Evolutionary conservation across 2,113 vertebrate genomes (phyloP), one percentile per base, ranked within the genome.

Genomic region (Noctilio leporinus): DNA sequence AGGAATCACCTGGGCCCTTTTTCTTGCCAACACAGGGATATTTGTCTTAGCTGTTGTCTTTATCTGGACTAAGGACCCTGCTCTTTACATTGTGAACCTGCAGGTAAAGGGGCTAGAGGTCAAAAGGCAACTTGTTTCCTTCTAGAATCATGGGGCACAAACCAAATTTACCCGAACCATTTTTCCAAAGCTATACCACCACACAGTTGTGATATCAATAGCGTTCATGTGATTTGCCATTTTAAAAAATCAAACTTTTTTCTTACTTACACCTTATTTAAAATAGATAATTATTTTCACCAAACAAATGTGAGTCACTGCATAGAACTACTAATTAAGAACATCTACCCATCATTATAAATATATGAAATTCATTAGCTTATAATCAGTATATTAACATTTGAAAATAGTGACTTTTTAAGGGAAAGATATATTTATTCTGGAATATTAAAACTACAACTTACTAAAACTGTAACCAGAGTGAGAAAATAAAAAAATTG

Each of bases 401-500:
- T 92, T 95, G 67, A 81, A 93, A 87, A 95, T 28, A 91, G 80
- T 65, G 17, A 35, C 91, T 38, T 89, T 91, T 75, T 75, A 53
- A 91, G 77, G 55, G 19, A 92, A 94, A 70, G 43, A 11, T 59
- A 53, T 78, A 55, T 90, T 94, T 85, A 59, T 96, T 76, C 64
- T 80, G 57, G 82, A 40, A 81, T 78, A 88, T 87, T 86, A 90
- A 84, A 95, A 91, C 90, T 92, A 62, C 38, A 89, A 75, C 26
- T 93, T 87, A 87, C 33, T 70, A 47, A 93, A 75, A 10, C 82
- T 67, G n/a, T 65, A 83, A 85, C 4, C 0, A 64, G 73, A 92
- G 22, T 81, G 62, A 90, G 95, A 87, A 92, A 91, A 94, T 83
- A 94, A 90, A 77, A 88, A 96, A 94, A 84, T 93, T 5, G 10